A percentile compares a stretch with the other conserved stretches of the same genome.
Conservation (phyloP, 2,888 invertebrate genomes). For the Orchesella flavescens region DNA sequence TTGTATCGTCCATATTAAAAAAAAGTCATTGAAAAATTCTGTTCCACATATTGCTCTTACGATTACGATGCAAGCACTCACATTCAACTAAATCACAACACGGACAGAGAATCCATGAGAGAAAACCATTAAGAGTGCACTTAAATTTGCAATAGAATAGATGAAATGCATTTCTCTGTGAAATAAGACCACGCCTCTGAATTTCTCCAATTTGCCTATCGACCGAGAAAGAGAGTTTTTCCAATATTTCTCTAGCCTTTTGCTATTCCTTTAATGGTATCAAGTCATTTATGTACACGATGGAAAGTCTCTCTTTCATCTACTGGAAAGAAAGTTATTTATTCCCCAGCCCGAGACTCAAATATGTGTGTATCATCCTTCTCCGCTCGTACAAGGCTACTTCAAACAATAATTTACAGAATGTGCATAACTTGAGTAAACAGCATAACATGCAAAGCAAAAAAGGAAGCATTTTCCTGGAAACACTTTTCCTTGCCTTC, state of each 20-base stretch:
- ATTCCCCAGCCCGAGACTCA: too few relatives aligned
- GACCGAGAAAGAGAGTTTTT: too few relatives aligned
- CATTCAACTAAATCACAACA: not conserved
- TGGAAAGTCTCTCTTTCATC: too few relatives aligned
- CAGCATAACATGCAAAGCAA: not conserved
- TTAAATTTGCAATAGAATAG: slow-evolving; percentile 8
- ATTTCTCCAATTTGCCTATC: not conserved
- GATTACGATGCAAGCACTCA: too few relatives aligned
- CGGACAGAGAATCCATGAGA: not conserved
- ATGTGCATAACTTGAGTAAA: slow-evolving; percentile 10
- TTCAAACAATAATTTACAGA: slow-evolving; percentile 9
- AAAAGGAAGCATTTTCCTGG: not conserved
- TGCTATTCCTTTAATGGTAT: too few relatives aligned
- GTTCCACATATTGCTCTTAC: too few relatives aligned
- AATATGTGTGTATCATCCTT: too few relatives aligned
- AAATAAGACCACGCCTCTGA: not conserved
- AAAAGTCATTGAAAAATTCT: too few relatives aligned
- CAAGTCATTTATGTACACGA: too few relatives aligned
- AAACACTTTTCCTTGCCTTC: not conserved
- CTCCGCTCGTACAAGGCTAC: not conserved
- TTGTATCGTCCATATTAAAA: too few relatives aligned
- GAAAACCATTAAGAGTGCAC: not conserved
- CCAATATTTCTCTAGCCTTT: too few relatives aligned
- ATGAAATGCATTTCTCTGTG: slow-evolving; percentile 26
- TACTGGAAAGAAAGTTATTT: too few relatives aligned